These are phyloP conservation scores for Hyperopisus bebe DNA, from an alignment of 2,113 vertebrate species.

Conservation along the genomic window DNA sequence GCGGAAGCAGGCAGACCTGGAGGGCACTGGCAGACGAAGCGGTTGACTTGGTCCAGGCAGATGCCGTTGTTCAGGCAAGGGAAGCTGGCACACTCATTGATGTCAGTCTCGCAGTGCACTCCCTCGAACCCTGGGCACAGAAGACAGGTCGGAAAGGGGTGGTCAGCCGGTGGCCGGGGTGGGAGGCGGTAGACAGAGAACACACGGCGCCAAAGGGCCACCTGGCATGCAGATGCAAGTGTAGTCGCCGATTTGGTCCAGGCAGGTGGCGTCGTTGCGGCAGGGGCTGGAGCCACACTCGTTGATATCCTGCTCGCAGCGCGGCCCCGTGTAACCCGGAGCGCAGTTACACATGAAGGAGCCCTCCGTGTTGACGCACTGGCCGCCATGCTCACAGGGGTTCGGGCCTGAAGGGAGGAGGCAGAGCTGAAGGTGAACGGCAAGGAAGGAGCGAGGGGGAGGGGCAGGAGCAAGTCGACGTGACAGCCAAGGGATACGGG, in stretches of 20 bases:
- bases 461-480: not conserved
- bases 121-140: constrained; percentile 70
- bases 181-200: not conserved
- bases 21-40: constrained; percentile 75
- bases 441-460: not conserved
- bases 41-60: constrained; percentile 73
- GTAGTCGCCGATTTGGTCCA: constrained; percentile 81
- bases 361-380: constrained; percentile 75
- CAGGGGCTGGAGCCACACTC: constrained; percentile 76
- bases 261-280: constrained; percentile 78
- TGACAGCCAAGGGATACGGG: not conserved
- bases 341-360: constrained; percentile 76
- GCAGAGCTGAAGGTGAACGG: not conserved
- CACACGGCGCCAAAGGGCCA: constrained; percentile 17
- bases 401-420: constrained; percentile 59
- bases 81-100: constrained; percentile 74
- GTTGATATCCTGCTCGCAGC: constrained; percentile 78
- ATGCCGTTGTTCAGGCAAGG: constrained; percentile 78
- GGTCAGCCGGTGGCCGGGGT: not conserved
- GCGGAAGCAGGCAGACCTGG: constrained; percentile 58
- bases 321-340: constrained; percentile 68
- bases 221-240: constrained; percentile 82
- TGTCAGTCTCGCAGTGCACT: constrained; percentile 69
- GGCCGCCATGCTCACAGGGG: constrained; percentile 77
- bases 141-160: not conserved